phyloP scores from a whole-genome alignment of 2,797 vertebrate genomes.

The Micropoecilia bifurca region DNA sequence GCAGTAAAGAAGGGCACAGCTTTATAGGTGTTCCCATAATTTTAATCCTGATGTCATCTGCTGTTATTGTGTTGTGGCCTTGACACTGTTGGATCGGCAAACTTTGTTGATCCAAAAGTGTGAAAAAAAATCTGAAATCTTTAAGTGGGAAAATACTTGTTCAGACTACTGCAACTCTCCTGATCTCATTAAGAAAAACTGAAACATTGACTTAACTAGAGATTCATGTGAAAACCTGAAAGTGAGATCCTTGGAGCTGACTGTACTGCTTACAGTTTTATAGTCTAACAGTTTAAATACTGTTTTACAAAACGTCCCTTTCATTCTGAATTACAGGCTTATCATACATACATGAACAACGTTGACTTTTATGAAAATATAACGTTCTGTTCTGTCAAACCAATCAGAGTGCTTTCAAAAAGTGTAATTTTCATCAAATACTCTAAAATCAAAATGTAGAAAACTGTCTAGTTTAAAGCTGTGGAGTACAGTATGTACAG shows the following conservation, averaged over 20 bases:
- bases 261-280: background rate
- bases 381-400: conserved; percentile 1
- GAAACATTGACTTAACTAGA: background rate
- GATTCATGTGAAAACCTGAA: background rate
- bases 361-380: background rate
- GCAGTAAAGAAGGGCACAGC: background rate
- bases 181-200: background rate
- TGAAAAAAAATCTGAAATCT: background rate
- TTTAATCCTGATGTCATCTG: conserved; percentile 10
- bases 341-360: background rate
- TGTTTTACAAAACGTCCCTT: background rate
- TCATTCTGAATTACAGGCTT: background rate
- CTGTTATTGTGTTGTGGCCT: conserved; percentile 18
- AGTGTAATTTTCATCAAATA: background rate
- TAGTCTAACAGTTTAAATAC: background rate
- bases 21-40: conserved; percentile 5
- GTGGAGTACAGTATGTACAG: background rate
- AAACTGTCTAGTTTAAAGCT: background rate
- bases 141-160: background rate
- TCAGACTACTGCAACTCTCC: background rate
- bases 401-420: background rate
- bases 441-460: background rate
- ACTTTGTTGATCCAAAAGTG: background rate
- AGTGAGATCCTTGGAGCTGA: background rate
- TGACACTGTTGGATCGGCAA: background rate